Evolutionary conservation across 2,113 vertebrate genomes (phyloP).

Genomic region (Indicator indicator): DNA sequence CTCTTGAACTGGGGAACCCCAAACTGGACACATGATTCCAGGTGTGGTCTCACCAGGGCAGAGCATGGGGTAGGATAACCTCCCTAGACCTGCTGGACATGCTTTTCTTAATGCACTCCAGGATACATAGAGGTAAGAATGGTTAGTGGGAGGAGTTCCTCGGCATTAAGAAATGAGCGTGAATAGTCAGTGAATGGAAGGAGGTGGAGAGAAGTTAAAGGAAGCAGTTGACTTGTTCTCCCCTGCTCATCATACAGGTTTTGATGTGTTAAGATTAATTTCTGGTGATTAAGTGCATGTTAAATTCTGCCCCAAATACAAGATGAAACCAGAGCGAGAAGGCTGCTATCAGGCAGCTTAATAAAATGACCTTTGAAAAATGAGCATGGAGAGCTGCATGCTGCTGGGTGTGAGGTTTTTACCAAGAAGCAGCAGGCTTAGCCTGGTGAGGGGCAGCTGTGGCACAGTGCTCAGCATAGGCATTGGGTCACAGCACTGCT

Average conservation of each 20-base stretch:
- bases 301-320: background rate
- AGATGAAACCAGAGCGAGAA: background rate
- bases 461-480: background rate
- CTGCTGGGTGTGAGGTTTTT: background rate
- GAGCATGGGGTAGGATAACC: no score
- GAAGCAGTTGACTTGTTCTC: background rate
- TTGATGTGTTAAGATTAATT: background rate
- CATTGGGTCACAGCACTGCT: background rate
- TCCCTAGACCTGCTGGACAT: no score
- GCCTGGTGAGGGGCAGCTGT: background rate
- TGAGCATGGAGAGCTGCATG: background rate
- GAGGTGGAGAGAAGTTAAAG: background rate
- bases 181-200: background rate
- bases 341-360: background rate
- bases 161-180: background rate
- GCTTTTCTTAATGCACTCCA: no score
- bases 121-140: accelerated
- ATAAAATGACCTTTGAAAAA: background rate
- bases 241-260: background rate
- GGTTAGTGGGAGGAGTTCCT: background rate
- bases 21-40: no score
- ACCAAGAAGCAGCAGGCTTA: background rate
- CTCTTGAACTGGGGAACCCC: no score
- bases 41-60: no score
- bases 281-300: background rate